Percentiles rank a stretch among this genome's conserved stretches.
These are phyloP conservation scores for Drosophila tripunctata DNA, from an alignment of 2,888 invertebrate genomes.

Conservation along the genomic window DNA sequence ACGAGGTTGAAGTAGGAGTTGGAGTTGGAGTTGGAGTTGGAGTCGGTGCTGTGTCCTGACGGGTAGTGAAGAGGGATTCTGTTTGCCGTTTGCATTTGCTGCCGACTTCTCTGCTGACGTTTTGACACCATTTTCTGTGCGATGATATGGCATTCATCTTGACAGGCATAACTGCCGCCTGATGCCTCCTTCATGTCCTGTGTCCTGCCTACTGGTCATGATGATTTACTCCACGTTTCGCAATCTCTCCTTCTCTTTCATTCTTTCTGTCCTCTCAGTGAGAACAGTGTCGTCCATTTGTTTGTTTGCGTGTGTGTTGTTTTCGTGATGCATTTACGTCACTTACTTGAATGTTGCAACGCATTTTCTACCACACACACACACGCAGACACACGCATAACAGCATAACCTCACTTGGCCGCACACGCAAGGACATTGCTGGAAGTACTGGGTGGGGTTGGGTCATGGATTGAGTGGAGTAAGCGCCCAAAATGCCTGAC, in stretches of 20 bases:
- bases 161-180: slow-evolving; percentile 79
- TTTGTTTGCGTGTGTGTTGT: slow-evolving; percentile 41
- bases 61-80: neutral
- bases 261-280: neutral
- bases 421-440: slow-evolving; percentile 45
- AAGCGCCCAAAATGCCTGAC: slow-evolving; percentile 34
- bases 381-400: slow-evolving; percentile 23
- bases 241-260: neutral
- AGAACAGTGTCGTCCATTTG: slow-evolving; percentile 21
- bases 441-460: too few species aligned
- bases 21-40: neutral
- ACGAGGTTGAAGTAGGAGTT: slow-evolving; percentile 3
- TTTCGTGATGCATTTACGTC: slow-evolving; percentile 75
- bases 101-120: slow-evolving; percentile 57
- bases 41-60: neutral
- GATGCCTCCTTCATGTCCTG: slow-evolving; percentile 38
- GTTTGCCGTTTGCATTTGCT: slow-evolving; percentile 51
- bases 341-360: slow-evolving; percentile 79
- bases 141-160: slow-evolving; percentile 82
- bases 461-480: neutral
- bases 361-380: slow-evolving; percentile 65
- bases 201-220: slow-evolving; percentile 5
- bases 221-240: slow-evolving; percentile 56
- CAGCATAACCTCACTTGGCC: slow-evolving; percentile 51
- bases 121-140: slow-evolving; percentile 79